Conservation (phyloP, 2,888 invertebrate species). For the Eupithecia subumbrata region DNA sequence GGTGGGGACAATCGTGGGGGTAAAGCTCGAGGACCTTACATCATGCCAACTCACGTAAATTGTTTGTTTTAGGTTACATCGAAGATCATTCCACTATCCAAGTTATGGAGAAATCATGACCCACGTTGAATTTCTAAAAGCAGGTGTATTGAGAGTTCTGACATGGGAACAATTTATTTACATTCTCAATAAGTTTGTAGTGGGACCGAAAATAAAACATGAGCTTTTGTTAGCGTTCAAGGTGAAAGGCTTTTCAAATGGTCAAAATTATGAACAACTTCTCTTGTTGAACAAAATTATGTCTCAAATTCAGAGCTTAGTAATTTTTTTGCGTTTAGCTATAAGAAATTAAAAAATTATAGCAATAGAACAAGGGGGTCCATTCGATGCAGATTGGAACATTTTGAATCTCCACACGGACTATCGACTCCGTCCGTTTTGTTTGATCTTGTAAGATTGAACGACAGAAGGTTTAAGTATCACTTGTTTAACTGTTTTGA, state of each 20-base stretch:
- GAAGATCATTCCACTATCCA: constrained; percentile 70
- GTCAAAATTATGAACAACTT: background rate
- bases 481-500: background rate
- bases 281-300: background rate
- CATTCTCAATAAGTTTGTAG: constrained; percentile 63
- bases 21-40: background rate
- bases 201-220: constrained; percentile 66
- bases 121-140: constrained; percentile 65
- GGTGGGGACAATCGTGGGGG: background rate
- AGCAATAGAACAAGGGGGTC: background rate
- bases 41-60: background rate
- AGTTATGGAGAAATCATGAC: constrained; percentile 70
- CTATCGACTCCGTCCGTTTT: background rate
- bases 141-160: constrained; percentile 59
- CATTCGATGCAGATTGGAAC: too few species aligned
- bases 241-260: constrained; percentile 43
- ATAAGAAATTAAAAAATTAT: background rate
- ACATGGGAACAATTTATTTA: constrained; percentile 72
- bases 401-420: background rate
- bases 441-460: too few species aligned
- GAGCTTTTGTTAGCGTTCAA: constrained; percentile 71
- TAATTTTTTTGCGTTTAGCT: background rate
- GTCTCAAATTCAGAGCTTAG: background rate
- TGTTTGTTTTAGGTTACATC: constrained; percentile 63
- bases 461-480: background rate